Base-by-base conservation (phyloP, 1,140 invertebrate species). In the Dinothrombium tinctorium region DNA sequence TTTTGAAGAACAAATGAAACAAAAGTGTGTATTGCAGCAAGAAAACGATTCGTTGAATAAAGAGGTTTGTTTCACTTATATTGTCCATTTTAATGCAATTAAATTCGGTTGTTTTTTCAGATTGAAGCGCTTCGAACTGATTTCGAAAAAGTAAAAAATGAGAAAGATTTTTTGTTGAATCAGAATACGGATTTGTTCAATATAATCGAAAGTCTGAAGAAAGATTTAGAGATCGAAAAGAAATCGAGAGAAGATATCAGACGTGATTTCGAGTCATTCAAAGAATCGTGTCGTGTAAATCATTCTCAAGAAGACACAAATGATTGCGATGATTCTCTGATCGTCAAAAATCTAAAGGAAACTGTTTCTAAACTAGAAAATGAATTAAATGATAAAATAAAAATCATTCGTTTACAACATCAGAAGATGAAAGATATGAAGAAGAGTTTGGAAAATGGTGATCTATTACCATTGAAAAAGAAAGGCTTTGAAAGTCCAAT, bases 341-440 rank as follows among this genome's bases (percentile, higher is more conserved):
- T n/a, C n/a, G 12, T 35, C 22, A 21, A 35, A 4, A 21, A 35
- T 7, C 22, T 35, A 35, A 9, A 39, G 23, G 12, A 4, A 28
- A 9, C 12, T 8, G 20, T 39, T 39, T 15, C 9, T 15, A 19
- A 39, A 39, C 14, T 39, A 17, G 37, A 39, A 39, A 24, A 39
- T 12, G 8, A 8, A 14, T 15, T 39, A 24, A 24, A 11, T 20
- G 37, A 39, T 19, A 39, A 39, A 17, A 39, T 25, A 9, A 39
- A 39, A 20, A 39, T 17, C 0, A 39, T 39, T 21, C 4, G 19
- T 19, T 39, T 39, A 28, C 37, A 39, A 39, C 20, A 39, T 12
- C 37, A 39, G 20, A 4, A 24, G 14, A 24, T 39, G 17, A 23
- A 28, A 12, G 37, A 39, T 28, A 39, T 39, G 8, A 39, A 21